A percentile compares a stretch with the other conserved stretches of the same genome.
These are phyloP conservation scores for Eilema sororculum DNA, from an alignment of 2,888 invertebrate genomes.

Conservation along the genomic window DNA sequence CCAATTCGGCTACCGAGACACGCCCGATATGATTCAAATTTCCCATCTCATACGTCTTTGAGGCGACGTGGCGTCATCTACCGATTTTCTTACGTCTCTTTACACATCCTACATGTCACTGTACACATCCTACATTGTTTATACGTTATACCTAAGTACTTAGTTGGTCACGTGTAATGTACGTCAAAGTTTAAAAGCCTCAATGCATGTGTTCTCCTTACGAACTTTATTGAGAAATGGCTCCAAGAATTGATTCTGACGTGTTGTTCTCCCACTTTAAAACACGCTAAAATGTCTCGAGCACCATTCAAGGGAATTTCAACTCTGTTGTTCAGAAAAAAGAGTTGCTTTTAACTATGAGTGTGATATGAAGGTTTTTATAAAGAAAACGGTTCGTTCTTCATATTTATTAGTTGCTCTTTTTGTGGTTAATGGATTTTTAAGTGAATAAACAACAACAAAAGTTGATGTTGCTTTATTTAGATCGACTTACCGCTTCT, in stretches of 20 bases:
- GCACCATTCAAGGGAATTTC: constrained; percentile 22
- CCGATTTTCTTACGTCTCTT: no score
- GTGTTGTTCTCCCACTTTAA: constrained; percentile 73
- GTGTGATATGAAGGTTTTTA: constrained; percentile 35
- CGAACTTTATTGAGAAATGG: constrained; percentile 85
- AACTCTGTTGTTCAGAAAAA: not conserved
- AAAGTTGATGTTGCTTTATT: constrained; percentile 57
- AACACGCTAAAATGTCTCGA: constrained; percentile 65
- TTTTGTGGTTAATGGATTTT: constrained; percentile 84
- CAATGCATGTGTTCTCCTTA: constrained; percentile 70
- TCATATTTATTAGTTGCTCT: constrained; percentile 82
- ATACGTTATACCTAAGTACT: constrained; percentile 43
- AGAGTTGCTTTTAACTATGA: constrained; percentile 47
- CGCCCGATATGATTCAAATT: no score
- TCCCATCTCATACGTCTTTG: no score
- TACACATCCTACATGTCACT: constrained; percentile 10
- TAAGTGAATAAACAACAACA: constrained; percentile 82
- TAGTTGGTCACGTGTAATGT: constrained; percentile 51
- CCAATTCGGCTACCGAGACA: no score
- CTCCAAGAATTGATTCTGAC: constrained; percentile 83
- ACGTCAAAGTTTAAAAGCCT: constrained; percentile 83
- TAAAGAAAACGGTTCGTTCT: constrained; percentile 68
- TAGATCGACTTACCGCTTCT: constrained; percentile 49
- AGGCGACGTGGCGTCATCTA: no score
- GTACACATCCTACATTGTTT: constrained; percentile 37